Base-by-base conservation (phyloP, 2,888 invertebrate species). In the Oscheius myriophilus region DNA sequence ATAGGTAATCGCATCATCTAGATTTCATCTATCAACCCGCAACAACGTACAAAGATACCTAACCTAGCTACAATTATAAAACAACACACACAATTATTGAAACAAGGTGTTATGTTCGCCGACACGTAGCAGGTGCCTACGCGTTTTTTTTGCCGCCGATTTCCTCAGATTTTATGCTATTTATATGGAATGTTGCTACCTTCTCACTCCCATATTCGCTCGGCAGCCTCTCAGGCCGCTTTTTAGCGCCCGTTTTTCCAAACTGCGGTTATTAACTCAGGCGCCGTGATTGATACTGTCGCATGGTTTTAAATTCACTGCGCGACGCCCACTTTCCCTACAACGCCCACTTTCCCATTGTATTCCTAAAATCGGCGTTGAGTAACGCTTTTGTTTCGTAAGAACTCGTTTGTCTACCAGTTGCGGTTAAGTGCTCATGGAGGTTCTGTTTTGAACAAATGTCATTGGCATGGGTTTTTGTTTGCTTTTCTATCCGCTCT, bases 211-310 rank as follows among this genome's bases (percentile, higher is more conserved):
- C 43, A 11, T 61, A 61, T 46, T 33, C 33, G 33, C 33, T 33
- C 61, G 14, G 45, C 59, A 59, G 59, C 45, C 59, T 59, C 61
- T 49, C 21, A 52, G 57, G 57, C 42, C 39, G 41, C 57, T 42
- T 57, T 57, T 57, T 57, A 57, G 42, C 57, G 41, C 41, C 43
- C 57, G 33, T 57, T 43, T 41, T 57, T 57, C 57, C 57, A 42
- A 57, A 57, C 21, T 42, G 42, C 57, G 16, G 57, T 57, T n/a
- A n/a, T n/a, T n/a, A n/a, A n/a, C n/a, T n/a, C n/a, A 61, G 61
- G 61, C 61, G 61, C 61, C 61, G 39, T 61, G 61, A 61, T 61
- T 61, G 61, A 61, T 61, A 61, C 61, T 61, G 61, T 61, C 61
- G 61, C 61, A 61, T 61, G 61, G 61, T 61, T 61, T 61, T 61